phyloP scores from a whole-genome alignment of 2,888 invertebrate species.

The Cosmia trapezina region DNA sequence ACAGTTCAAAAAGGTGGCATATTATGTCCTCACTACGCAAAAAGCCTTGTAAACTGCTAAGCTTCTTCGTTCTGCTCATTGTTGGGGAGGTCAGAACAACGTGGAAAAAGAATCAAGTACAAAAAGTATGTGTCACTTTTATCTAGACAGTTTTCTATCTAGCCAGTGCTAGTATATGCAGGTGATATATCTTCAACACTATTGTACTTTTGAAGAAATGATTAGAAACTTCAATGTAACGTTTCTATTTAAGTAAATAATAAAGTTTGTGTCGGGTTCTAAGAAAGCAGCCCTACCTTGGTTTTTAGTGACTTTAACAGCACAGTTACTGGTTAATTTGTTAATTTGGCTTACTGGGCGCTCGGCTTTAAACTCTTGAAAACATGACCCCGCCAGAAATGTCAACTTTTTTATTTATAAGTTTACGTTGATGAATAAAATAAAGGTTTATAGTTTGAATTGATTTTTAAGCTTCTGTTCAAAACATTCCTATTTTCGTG shows the following conservation, averaged over 20 bases:
- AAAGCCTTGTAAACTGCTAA: background rate
- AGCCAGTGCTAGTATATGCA: no score
- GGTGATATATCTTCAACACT: no score
- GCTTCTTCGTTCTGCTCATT: background rate
- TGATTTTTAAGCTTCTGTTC: constrained; percentile 2
- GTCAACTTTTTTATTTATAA: background rate
- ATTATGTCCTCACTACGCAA: background rate
- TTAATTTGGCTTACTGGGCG: background rate
- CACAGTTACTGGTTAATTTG: background rate
- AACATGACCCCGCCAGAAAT: background rate
- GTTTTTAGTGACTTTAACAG: background rate
- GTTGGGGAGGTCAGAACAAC: no score
- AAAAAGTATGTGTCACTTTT: no score
- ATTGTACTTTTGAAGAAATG: background rate
- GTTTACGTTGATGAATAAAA: background rate
- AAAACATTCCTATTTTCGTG: constrained; percentile 45
- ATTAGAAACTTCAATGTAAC: background rate
- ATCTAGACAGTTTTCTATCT: no score
- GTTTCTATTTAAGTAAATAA: background rate
- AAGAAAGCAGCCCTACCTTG: background rate
- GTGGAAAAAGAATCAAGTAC: no score
- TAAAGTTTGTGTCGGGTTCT: background rate
- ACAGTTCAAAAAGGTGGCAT: background rate
- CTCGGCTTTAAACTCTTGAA: background rate
- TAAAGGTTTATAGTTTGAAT: background rate